A percentile compares a stretch with the other conserved stretches of the same genome.
phyloP scores from a whole-genome alignment of 2,888 invertebrate species.

The Ypsolopha scabrella region DNA sequence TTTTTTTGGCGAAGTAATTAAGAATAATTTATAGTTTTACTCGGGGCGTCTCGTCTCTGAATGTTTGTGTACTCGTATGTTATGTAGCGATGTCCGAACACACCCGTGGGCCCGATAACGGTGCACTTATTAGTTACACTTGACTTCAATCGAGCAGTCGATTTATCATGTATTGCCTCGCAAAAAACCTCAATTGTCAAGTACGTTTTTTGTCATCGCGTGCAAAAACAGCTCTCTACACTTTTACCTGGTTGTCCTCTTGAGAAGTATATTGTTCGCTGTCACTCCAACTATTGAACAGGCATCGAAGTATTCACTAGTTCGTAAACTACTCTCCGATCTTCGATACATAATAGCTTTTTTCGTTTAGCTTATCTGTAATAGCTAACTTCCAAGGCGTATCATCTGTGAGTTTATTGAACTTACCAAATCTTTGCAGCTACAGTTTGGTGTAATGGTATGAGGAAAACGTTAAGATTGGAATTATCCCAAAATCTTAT shows the following conservation, averaged over 20 bases:
- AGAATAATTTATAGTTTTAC: slow-evolving; percentile 26
- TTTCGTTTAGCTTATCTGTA: background rate
- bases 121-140: slow-evolving; percentile 39
- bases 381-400: background rate
- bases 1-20: slow-evolving; percentile 22
- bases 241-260: background rate
- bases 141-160: slow-evolving; percentile 27
- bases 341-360: background rate
- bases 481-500: too few relatives aligned
- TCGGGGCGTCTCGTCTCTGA: slow-evolving; percentile 28
- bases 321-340: background rate
- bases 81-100: slow-evolving; percentile 9
- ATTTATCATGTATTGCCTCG: slow-evolving; percentile 30
- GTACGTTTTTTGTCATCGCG: slow-evolving; percentile 17
- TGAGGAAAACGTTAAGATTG: background rate
- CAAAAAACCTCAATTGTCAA: slow-evolving; percentile 27
- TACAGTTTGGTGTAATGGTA: background rate
- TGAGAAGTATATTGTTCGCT: background rate
- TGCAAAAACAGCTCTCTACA: slow-evolving; percentile 17
- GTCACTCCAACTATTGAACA: background rate
- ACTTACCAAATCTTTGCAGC: background rate
- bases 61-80: slow-evolving; percentile 33
- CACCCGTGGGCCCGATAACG: slow-evolving; percentile 42
- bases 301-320: background rate
- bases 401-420: background rate